Evolutionary conservation across 1,140 invertebrate species (phyloP), one percentile per base, ranked within the genome.

Genomic region (Papilio machaon): DNA sequence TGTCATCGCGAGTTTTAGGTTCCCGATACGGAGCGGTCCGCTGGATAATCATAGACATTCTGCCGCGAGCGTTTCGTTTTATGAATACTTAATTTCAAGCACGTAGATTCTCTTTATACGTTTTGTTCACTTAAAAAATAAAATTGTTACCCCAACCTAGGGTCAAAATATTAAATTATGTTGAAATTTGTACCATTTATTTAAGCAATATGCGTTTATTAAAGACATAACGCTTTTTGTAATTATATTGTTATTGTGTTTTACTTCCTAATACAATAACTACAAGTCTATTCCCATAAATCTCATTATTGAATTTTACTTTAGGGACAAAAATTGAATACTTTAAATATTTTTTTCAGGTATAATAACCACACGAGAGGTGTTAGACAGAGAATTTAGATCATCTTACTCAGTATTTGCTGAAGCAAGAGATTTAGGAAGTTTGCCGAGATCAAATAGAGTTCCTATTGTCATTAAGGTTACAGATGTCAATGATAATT

Each of bases 401-500:
- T 95, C 96, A 19, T 91, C 96, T 0, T 98, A 99, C 92, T 97
- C 98, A 84, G 92, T 99, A 19, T 96, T 97, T 2, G 96, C 98
- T 15, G 97, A 98, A 93, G 98, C 98, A 1, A 95, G 96, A 79
- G 99, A 99, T 94, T 97, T 97, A 89, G 98, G 98, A 0, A 95
- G 95, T 2, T 97, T 98, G 0, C 96, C 97, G 1, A 95, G 97
- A 77, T 97, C 96, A 80, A 95, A 97, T 17, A 95, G 97, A 82
- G 97, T 97, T 0, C 95, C 96, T 7, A 94, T 99, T 73, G 95
- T 96, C 84, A 96, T 99, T 0, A 95, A 95, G 81, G 96, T 98
- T 4, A 95, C 96, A 17, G 98, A 99, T 91, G 96, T 98, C 5
- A 99, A 99, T 91, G 98, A 99, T 93, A 99, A 99, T 94, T 95